A percentile compares a stretch with the other conserved stretches of the same genome.
These are phyloP conservation scores for Amphipyra berbera DNA, from an alignment of 2,888 invertebrate species.

Conservation along the genomic window DNA sequence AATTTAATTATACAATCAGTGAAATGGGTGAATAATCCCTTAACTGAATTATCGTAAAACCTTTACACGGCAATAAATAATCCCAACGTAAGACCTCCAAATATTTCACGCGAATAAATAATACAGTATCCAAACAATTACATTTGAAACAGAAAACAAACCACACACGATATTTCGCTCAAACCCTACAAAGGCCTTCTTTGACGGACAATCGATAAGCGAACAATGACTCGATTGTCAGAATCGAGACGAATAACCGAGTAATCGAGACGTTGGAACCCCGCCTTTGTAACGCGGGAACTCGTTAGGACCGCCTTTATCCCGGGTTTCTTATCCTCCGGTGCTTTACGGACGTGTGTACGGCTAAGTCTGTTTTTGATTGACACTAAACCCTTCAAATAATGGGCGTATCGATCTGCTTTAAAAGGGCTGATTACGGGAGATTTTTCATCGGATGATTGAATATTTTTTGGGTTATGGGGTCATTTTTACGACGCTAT, in stretches of 20 bases:
- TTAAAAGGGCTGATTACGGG: slow-evolving; percentile 53
- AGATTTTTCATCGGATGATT: slow-evolving; percentile 48
- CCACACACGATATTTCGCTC: slow-evolving; percentile 45
- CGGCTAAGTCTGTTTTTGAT: slow-evolving; percentile 76
- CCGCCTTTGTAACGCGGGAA: slow-evolving; percentile 68
- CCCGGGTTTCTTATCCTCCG: slow-evolving; percentile 66
- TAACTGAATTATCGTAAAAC: neutral
- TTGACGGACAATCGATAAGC: slow-evolving; percentile 66
- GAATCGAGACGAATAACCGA: slow-evolving; percentile 72
- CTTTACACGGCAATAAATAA: slow-evolving; percentile 31
- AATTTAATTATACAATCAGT: too few species aligned
- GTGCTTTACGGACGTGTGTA: slow-evolving; percentile 67
- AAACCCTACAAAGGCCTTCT: slow-evolving; percentile 59
- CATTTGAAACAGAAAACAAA: slow-evolving; percentile 43
- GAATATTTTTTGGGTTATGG: slow-evolving; percentile 21
- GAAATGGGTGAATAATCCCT: too few species aligned
- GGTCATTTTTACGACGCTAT: slow-evolving; percentile 38
- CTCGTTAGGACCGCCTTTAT: slow-evolving; percentile 72
- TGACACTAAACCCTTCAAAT: slow-evolving; percentile 78
- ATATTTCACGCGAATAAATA: slow-evolving; percentile 41
- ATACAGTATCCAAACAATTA: slow-evolving; percentile 50
- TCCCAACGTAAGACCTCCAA: slow-evolving; percentile 2
- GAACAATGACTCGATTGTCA: slow-evolving; percentile 73
- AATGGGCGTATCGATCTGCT: slow-evolving; percentile 67
- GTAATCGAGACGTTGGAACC: slow-evolving; percentile 65